Base-by-base conservation (phyloP, 2,113 vertebrate species). In the Lagenorhynchus albirostris region DNA sequence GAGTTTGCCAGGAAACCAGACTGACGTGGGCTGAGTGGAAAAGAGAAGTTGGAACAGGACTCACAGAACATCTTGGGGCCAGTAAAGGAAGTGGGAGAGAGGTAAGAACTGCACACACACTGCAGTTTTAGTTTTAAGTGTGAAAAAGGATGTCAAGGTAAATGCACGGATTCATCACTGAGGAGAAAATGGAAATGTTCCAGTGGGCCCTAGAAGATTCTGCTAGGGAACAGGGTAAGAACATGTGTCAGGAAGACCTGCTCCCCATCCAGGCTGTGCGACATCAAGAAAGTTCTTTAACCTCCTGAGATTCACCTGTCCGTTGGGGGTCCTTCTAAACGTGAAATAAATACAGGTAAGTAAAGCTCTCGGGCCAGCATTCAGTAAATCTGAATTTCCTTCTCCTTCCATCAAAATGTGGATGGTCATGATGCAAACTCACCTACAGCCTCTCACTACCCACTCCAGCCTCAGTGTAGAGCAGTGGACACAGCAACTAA, bases 31-130 rank as follows among this genome's bases (percentile, higher is more conserved):
- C 50, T 77, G 41, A 71, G n/a, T 68, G 82, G 91, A 93, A 97
- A 95, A 80, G 96, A 97, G 91, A 94, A 95, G 91, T 88, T 79
- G 15, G 53, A 94, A 20, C 63, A 74, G 63, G 20, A 79, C 88
- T 94, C 79, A 67, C 8, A 88, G 84, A 85, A 92, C 12, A 71
- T 71, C 65, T 31, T 62, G 31, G 67, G 53, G 31, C 41, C 85
- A 73, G 53, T 10, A 41, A 89, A 65, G 91, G 95, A 95, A 95
- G 82, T 85, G 20, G 31, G 55, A 91, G 81, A 88, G 77, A 89
- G 62, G 55, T 88, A 63, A 47, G 50, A 96, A 82, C 44, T 38
- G 53, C 76, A 73, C 20, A 23, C 15, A 20, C 81, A 17, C 26
- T 17, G 36, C 31, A 85, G 60, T 96, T 89, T 87, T 80, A 41